Conservation (phyloP, 2,888 invertebrate genomes). For the Megalurothrips usitatus region DNA sequence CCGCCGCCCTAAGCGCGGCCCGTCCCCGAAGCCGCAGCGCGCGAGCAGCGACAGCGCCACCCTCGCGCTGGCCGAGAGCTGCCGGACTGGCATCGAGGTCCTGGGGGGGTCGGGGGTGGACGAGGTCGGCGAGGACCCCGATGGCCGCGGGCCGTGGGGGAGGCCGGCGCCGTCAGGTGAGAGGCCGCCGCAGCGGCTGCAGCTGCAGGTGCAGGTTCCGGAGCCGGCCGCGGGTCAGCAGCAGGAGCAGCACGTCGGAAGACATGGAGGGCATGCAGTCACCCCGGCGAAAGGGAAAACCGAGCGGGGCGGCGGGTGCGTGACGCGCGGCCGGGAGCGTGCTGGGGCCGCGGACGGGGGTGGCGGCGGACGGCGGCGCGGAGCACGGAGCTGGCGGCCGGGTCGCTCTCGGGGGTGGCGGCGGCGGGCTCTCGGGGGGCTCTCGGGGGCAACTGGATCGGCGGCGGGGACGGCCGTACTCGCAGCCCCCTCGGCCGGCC, state of each 20-base stretch:
- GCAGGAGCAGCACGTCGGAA: no score
- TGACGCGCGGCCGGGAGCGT: background rate
- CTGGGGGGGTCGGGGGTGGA: background rate
- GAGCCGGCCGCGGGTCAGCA: background rate
- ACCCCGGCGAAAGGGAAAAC: background rate
- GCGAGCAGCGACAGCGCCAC: background rate
- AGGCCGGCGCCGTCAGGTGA: no score
- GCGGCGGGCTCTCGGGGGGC: no score
- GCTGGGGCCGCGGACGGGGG: background rate
- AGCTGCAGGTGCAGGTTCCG: background rate
- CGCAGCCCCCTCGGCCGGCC: no score
- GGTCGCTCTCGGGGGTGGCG: no score
- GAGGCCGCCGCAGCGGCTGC: background rate
- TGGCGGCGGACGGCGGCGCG: background rate
- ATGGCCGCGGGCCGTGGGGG: no score
- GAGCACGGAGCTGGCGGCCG: no score
- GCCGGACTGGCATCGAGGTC: background rate
- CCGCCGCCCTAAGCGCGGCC: conserved; percentile 2
- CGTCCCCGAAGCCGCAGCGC: background rate
- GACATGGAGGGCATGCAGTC: background rate
- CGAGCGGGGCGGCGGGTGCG: background rate
- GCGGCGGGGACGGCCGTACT: no score
- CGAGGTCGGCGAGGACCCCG: background rate
- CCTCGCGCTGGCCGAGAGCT: background rate
- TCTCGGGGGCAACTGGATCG: no score